Percentiles rank a stretch among this genome's conserved stretches.
These are phyloP conservation scores for Erythrocercus mccallii DNA, from an alignment of 2,113 vertebrate species.

Conservation along the genomic window DNA sequence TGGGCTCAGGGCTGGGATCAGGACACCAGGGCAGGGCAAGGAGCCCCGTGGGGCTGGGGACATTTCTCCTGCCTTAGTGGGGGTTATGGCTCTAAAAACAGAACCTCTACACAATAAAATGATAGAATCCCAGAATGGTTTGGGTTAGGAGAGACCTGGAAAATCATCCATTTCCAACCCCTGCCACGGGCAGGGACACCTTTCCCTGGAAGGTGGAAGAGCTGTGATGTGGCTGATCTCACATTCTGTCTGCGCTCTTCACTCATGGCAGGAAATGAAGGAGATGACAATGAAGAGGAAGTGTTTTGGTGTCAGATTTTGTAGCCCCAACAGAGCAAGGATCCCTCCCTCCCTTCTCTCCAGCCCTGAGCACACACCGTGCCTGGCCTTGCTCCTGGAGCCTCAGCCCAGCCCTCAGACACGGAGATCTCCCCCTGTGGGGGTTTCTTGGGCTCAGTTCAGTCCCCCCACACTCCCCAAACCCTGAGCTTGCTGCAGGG, in stretches of 20 bases:
- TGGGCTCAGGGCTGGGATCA: not conserved
- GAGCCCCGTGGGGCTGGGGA: not conserved
- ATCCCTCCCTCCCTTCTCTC: not conserved
- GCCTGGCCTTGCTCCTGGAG: not conserved
- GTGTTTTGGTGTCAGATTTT: not conserved
- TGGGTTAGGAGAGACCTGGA: not conserved
- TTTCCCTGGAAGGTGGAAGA: not conserved
- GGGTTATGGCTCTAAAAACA: not conserved
- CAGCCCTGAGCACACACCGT: fast-evolving
- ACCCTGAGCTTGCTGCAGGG: not conserved
- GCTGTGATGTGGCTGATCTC: not conserved
- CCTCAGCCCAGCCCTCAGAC: not conserved
- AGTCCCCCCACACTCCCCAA: fast-evolving
- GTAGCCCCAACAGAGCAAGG: not conserved
- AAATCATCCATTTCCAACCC: not conserved
- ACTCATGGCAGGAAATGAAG: not conserved
- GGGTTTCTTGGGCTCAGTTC: not conserved
- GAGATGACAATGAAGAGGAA: not conserved
- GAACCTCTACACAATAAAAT: not conserved
- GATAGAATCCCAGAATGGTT: not conserved
- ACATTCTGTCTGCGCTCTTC: not conserved
- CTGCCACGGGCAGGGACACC: not conserved
- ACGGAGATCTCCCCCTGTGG: fast-evolving
- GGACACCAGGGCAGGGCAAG: not conserved
- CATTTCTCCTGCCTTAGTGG: not conserved